Evolutionary conservation across 2,888 invertebrate genomes (phyloP), one percentile per base, ranked within the genome.

Genomic region (Cephalotes varians): DNA sequence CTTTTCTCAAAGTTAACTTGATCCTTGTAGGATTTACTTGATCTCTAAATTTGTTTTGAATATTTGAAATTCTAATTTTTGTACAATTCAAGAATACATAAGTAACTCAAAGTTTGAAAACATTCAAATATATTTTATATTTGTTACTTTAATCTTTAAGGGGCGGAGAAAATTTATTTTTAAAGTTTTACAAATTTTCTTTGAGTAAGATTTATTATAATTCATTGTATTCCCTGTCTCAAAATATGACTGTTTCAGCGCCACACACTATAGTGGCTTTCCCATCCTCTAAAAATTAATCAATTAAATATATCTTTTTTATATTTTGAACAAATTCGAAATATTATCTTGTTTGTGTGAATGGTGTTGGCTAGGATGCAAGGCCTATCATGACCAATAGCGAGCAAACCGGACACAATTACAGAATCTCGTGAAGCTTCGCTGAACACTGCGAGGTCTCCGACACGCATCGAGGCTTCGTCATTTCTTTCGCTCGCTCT

Each of bases 331-430:
- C 21, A 25, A 25, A 9, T 18, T 47, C 15, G 40, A 64, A 60
- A 74, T 28, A 37, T 54, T n/a, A 21, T 64, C 15, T 67, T 51
- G n/a, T 40, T 15, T 12, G 54, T 69, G 56, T 40, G 18, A 71
- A 18, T 21, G 31, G 7, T 44, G 34, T 31, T 34, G 18, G 10
- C n/a, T 65, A 76, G 25, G 25, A 76, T 64, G 64, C 49, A 25
- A 64, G 28, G 65, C 9, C 60, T 64, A 83, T 72, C 51, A 64
- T 72, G 67, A 71, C 73, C 83, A 62, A 71, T 54, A 69, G 49
- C 67, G 93, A 93, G 91, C 91, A 89, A 91, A 93, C 94, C 93
- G 94, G 94, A 94, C 93, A 93, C 90, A 93, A 94, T 93, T 93
- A 94, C 90, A 90, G 93, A 92, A 91, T 86, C 89, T 90, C 91